phyloP scores from a whole-genome alignment of 2,888 invertebrate species.

The Eremobia ochroleuca region DNA sequence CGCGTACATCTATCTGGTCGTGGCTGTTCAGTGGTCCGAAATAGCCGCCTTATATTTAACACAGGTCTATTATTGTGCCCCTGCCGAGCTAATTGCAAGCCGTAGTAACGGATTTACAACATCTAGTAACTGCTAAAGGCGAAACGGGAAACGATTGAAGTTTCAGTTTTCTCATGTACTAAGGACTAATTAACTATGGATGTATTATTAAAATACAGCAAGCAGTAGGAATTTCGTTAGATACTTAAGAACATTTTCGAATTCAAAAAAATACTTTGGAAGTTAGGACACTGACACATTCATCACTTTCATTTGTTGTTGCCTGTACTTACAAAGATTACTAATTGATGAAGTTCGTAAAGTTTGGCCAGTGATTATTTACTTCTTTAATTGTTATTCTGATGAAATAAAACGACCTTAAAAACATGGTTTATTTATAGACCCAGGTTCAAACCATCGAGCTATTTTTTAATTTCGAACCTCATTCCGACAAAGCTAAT shows the following conservation, averaged over 20 bases:
- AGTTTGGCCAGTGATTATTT: background rate
- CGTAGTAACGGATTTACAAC: slow-evolving; percentile 59
- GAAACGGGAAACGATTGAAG: background rate
- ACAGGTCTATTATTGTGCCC: slow-evolving; percentile 55
- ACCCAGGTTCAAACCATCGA: too few relatives aligned
- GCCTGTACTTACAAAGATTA: background rate
- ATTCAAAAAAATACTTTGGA: too few relatives aligned
- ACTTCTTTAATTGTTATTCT: background rate
- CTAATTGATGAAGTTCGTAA: background rate
- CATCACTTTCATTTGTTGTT: background rate
- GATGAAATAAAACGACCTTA: too few relatives aligned
- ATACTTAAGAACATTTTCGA: too few relatives aligned
- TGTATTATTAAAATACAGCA: background rate
- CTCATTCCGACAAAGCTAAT: too few relatives aligned
- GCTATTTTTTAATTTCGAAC: too few relatives aligned
- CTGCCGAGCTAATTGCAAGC: slow-evolving; percentile 58
- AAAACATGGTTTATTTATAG: too few relatives aligned
- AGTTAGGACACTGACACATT: background rate
- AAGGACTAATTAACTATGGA: background rate
- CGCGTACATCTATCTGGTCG: slow-evolving; percentile 44
- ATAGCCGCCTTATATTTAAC: slow-evolving; percentile 65
- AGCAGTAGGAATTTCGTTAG: too few relatives aligned
- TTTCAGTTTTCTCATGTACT: background rate
- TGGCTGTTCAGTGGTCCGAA: slow-evolving; percentile 46
- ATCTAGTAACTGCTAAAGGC: slow-evolving; percentile 28